These are phyloP conservation scores for Etia nguti DNA, from an alignment of 2,113 vertebrate genomes.

Conservation along the genomic window DNA sequence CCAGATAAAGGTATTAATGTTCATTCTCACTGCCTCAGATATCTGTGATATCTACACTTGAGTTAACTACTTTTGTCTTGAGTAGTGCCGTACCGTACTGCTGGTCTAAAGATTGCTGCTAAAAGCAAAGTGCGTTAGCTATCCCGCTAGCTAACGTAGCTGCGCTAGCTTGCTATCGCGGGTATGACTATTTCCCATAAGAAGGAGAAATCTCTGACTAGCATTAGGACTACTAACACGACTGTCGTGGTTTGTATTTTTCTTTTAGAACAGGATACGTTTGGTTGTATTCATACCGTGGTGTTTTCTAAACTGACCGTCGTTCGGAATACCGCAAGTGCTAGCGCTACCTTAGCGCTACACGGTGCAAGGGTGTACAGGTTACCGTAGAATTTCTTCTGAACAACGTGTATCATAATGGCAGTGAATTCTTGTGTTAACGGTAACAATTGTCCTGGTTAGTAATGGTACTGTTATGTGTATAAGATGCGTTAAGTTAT, in stretches of 20 bases:
- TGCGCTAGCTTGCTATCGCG: slow-evolving; percentile 15
- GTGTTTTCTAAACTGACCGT: neutral
- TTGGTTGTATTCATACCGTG: neutral
- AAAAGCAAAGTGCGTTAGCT: slow-evolving; percentile 27
- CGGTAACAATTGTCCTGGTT: neutral
- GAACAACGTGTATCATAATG: neutral
- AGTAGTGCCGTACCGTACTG: neutral
- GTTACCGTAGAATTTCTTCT: neutral
- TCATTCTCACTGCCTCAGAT: rapidly evolving
- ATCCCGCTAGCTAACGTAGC: slow-evolving; percentile 29
- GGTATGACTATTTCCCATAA: neutral
- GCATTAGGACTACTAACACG: neutral
- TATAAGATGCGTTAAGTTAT: neutral
- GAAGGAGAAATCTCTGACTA: neutral
- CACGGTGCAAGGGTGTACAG: neutral
- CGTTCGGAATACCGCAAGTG: neutral
- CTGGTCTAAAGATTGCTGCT: neutral
- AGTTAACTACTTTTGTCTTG: neutral
- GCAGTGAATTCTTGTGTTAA: neutral
- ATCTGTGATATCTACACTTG: neutral
- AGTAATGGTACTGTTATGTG: neutral
- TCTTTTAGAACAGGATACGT: neutral
- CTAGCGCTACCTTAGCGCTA: neutral
- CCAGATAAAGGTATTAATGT: neutral
- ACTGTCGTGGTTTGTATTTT: neutral